phyloP scores from a whole-genome alignment of 2,797 vertebrate species.

The Agapornis canus region DNA sequence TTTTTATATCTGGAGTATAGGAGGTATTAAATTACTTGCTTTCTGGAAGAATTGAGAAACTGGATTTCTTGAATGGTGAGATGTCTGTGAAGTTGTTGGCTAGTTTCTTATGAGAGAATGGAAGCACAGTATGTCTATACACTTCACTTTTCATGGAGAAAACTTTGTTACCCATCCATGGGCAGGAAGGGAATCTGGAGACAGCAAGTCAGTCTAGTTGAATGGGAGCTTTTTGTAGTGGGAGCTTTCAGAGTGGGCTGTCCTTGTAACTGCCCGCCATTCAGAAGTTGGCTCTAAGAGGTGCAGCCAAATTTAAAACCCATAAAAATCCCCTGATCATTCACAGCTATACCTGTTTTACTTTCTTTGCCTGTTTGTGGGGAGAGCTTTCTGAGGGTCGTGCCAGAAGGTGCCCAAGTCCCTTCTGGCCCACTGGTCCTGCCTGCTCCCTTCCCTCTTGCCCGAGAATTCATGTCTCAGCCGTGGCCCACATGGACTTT shows the following conservation, averaged over 20 bases:
- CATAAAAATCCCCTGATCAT: neutral
- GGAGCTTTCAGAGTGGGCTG: neutral
- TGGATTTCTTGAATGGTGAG: neutral
- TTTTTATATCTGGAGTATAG: neutral
- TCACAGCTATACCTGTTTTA: neutral
- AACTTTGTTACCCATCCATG: neutral
- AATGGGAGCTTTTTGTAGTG: neutral
- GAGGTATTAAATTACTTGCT: neutral
- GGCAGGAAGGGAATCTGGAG: neutral
- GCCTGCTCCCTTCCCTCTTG: neutral
- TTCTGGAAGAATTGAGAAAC: neutral
- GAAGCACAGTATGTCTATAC: neutral
- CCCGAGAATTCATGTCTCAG: neutral
- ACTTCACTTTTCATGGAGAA: neutral
- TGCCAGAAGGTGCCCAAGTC: neutral
- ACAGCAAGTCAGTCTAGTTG: neutral
- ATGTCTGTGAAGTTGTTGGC: neutral
- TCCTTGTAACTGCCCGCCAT: neutral
- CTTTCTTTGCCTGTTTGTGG: neutral
- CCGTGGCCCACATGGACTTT: rapidly evolving
- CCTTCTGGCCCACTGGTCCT: neutral
- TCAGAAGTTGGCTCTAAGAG: neutral
- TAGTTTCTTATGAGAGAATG: neutral
- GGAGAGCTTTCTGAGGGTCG: neutral
- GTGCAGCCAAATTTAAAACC: neutral